Evolutionary conservation across 2,888 invertebrate genomes (phyloP).

Genomic region (Hypolimnas misippus): DNA sequence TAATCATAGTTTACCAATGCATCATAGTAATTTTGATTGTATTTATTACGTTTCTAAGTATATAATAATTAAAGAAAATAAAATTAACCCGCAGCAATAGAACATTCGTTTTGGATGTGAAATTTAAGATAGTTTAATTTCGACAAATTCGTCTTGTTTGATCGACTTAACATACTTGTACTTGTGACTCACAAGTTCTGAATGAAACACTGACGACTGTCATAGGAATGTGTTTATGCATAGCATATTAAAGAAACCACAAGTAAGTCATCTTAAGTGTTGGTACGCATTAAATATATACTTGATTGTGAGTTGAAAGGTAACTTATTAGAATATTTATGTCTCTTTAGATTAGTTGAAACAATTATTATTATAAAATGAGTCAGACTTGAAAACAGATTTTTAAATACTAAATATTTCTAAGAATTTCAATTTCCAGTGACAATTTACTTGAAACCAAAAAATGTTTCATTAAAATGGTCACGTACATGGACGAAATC

Average conservation of each 20-base stretch:
- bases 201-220: neutral
- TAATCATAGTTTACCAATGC: no score
- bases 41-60: neutral
- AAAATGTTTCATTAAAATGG: neutral
- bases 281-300: neutral
- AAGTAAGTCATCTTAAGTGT: conserved; percentile 10
- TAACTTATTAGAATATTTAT: neutral
- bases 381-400: neutral
- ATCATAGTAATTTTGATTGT: no score
- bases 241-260: conserved; percentile 22
- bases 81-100: conserved; percentile 27
- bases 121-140: conserved; percentile 35
- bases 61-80: neutral
- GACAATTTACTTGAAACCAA: neutral
- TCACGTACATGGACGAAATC: conserved; percentile 10
- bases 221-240: conserved; percentile 29
- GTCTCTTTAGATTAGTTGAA: neutral
- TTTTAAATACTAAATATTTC: neutral
- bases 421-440: neutral
- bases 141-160: conserved; percentile 21
- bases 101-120: conserved; percentile 19
- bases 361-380: neutral
- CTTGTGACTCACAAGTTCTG: conserved; percentile 1
- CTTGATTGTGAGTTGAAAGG: neutral
- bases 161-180: conserved; percentile 13